Percentiles rank a stretch among this genome's conserved stretches.
These are phyloP conservation scores for Camponotus fellah DNA, from an alignment of 2,888 invertebrate genomes.

Conservation along the genomic window DNA sequence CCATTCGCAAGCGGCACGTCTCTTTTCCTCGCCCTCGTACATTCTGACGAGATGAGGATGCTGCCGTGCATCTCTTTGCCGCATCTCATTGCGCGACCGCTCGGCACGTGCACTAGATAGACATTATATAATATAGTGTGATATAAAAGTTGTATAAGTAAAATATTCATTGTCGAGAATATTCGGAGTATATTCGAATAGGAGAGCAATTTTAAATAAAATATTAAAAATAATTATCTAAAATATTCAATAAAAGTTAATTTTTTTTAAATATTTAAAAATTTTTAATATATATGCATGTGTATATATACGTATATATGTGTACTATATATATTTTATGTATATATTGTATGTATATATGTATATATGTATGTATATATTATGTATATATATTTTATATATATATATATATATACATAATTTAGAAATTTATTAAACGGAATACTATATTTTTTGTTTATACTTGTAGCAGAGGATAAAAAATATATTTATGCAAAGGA, in stretches of 20 bases:
- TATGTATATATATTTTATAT: no score
- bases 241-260: no score
- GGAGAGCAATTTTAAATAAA: not conserved
- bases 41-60: conserved; percentile 16
- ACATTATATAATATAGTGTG: not conserved
- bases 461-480: not conserved
- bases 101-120: conserved; percentile 18
- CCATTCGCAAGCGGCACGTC: conserved; percentile 22
- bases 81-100: conserved; percentile 10
- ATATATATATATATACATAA: no score
- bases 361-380: no score
- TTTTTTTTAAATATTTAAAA: not conserved
- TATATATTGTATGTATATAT: no score
- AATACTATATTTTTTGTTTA: no score
- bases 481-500: not conserved
- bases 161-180: not conserved
- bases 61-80: conserved; percentile 9
- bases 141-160: conserved; percentile 2
- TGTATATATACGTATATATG: no score
- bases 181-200: not conserved
- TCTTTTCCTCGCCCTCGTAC: conserved; percentile 21
- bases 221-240: not conserved
- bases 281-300: not conserved
- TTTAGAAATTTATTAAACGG: no score
- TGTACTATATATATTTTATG: no score